Evolutionary conservation across 2,797 vertebrate genomes (phyloP).

Genomic region (Sphenodon punctatus): DNA sequence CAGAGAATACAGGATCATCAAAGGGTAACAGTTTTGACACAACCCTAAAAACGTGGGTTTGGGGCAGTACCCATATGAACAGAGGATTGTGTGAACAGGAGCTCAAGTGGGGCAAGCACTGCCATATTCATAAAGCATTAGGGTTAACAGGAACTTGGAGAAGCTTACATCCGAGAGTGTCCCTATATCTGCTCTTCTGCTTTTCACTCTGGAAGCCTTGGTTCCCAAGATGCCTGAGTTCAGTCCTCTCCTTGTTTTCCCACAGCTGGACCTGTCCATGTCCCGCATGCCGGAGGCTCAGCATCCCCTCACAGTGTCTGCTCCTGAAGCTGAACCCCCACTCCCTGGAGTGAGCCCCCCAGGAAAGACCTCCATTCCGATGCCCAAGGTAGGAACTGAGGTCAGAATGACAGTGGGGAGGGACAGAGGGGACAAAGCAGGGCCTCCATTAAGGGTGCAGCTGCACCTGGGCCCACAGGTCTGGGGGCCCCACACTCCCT

Average conservation of each 20-base stretch:
- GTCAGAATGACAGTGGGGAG: neutral
- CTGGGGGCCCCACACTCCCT: neutral
- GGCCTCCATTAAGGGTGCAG: neutral
- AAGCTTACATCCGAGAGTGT: no score
- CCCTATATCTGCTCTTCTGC: no score
- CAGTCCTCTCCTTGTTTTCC: neutral
- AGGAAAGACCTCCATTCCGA: slow-evolving; percentile 71
- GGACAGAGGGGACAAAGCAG: neutral
- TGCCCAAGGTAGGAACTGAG: slow-evolving; percentile 79
- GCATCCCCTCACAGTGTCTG: slow-evolving; percentile 66
- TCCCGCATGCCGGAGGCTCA: slow-evolving; percentile 14
- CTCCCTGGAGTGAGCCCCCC: slow-evolving; percentile 73
- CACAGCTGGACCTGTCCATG: slow-evolving; percentile 22
- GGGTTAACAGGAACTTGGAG: neutral
- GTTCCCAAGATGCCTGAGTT: neutral
- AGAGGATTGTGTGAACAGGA: no score
- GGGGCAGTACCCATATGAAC: no score
- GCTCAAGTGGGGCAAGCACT: no score
- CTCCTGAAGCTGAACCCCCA: slow-evolving; percentile 65
- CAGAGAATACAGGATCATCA: no score
- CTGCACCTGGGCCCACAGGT: no score
- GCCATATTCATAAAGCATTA: no score
- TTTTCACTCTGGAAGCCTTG: no score
- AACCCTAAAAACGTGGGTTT: no score
- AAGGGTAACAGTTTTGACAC: no score